Base-by-base conservation (phyloP, 2,797 vertebrate genomes). In the Scomberomorus guttatus region DNA sequence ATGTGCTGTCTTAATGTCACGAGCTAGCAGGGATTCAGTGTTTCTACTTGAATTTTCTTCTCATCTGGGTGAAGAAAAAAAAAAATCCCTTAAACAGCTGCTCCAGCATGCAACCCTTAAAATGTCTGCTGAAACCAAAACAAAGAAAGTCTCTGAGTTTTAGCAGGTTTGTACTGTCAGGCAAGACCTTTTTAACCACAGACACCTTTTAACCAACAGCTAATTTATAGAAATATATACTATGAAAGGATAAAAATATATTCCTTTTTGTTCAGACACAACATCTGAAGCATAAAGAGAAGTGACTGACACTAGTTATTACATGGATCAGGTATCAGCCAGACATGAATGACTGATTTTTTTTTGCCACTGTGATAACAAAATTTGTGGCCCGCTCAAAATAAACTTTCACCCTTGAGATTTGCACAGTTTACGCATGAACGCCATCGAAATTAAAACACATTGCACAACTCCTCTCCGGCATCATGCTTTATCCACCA, bases 111-210 rank as follows among this genome's bases (percentile, higher is more conserved):
- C 61, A 75, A 37, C 54, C 69, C 65, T 71, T 57, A 68, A 61
- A 70, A 46, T 79, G 75, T 69, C 68, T 69, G 13, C 68, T 75
- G 66, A 58, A 81, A 75, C 46, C 55, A 12, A 72, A 72, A 82
- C 65, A 81, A 69, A 81, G 3, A 55, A 83, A 66, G 57, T 64
- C 55, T 70, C 48, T 34, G 55, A 55, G 54, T 58, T 14, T 81
- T 63, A 6, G 58, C 46, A 39, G 48, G 69, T 70, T 61, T 67
- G 62, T 60, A 18, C 15, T 20, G 17, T 48, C 6, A 48, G 17
- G 5, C 12, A 17, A 6, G 6, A 48, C 15, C 44, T 18, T 48
- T 48, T 48, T 17, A 48, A 61, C 17, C 4, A 13, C 25, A 15
- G 39, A 24, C n/a, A 0, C 15, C 2, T 64, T 62, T n/a, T 54